Evolutionary conservation across 2,113 vertebrate species (phyloP).

Genomic region (Malurus cyaneus): DNA sequence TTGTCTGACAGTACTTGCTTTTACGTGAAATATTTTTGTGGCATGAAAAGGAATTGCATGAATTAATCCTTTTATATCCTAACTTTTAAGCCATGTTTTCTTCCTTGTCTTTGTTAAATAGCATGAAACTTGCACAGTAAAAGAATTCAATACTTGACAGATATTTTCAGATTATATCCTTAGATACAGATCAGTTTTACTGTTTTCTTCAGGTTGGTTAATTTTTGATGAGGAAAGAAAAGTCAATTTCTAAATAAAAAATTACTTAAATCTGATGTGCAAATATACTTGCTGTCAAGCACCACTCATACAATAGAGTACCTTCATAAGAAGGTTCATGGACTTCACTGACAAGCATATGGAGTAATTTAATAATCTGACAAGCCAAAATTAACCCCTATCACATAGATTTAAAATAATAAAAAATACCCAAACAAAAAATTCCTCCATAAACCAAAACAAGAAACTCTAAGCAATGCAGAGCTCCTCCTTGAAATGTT

Average conservation of each 20-base stretch:
- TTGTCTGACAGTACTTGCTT: background rate
- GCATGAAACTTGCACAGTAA: background rate
- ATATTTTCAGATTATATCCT: background rate
- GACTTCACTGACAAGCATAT: background rate
- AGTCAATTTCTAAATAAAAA: background rate
- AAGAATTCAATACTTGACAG: background rate
- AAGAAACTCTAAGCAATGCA: background rate
- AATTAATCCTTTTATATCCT: conserved; percentile 41
- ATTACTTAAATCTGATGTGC: background rate
- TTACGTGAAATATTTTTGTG: conserved; percentile 15
- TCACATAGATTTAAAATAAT: background rate
- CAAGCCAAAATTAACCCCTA: background rate
- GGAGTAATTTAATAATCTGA: background rate
- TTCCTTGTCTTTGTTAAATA: background rate
- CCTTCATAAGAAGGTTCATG: background rate
- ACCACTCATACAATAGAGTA: background rate
- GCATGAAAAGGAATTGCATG: background rate
- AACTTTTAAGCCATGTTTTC: background rate
- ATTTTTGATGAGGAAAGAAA: background rate
- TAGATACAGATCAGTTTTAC: background rate
- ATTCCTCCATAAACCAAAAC: background rate
- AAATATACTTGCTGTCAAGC: background rate
- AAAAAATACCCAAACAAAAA: background rate
- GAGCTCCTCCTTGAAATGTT: background rate
- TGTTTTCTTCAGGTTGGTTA: background rate